Base-by-base conservation (phyloP, 2,888 invertebrate genomes). In the Criorhina ranunculi region DNA sequence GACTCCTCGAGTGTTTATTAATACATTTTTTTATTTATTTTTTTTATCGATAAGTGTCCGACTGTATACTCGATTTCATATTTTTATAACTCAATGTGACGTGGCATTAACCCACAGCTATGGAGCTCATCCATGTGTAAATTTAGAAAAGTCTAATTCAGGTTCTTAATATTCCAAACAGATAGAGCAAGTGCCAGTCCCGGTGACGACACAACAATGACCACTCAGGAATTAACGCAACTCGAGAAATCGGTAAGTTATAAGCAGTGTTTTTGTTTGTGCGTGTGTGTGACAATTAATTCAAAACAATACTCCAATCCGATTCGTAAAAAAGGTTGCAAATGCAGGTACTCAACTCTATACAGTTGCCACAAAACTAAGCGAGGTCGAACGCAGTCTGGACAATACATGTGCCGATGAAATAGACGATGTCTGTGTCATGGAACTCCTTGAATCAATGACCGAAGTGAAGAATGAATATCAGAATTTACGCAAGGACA, bases 381-480 rank as follows among this genome's bases (percentile, higher is more conserved):
- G 95, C 83, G 94, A 94, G 87, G 95, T 95, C 73, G 95, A 95
- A 89, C 94, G 94, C 88, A 90, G 90, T 76, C 76, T 92, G 79
- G 90, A 89, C 49, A 88, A 79, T 37, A 88, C 87, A 24, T 80
- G 66, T 69, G 87, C 86, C 67, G 90, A 90, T 29, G 90, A 91
- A 73, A 89, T 92, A 87, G 91, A 92, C 78, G 94, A 96, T 89
- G 93, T 95, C 82, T 95, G 95, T 88, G 95, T 96, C 59, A 93
- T 95, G 91, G 94, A 95, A 89, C 92, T 96, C 77, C 93, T 96
- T 79, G 94, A 95, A 89, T 95, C 96, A 19, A 96, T 96, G 83
- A 95, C 95, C 11, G 95, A 95, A 93, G 95, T 95, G 86, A 95
- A 95, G 88, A 95, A 95, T 86, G 96, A 96, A 91, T 96, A 96